phyloP scores from a whole-genome alignment of 2,113 vertebrate genomes.

The Nansenia antarctica region DNA sequence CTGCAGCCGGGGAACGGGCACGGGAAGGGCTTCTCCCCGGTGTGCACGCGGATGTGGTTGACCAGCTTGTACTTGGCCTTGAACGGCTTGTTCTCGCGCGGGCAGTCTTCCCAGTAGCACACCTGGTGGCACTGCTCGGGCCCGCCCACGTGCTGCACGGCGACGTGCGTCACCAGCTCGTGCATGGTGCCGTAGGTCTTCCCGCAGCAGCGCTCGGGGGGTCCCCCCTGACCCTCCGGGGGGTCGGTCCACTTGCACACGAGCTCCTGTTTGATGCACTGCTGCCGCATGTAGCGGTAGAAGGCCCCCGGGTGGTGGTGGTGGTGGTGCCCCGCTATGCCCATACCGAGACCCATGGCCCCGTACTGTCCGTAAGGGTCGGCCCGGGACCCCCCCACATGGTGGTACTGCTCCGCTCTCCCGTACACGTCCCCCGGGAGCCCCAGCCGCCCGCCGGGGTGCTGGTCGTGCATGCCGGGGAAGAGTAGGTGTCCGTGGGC shows the following conservation, averaged over 20 bases:
- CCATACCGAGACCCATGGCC: conserved; percentile 4
- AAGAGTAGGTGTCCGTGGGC: conserved; percentile 85
- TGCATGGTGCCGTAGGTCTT: conserved; percentile 94
- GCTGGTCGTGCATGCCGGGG: conserved; percentile 88
- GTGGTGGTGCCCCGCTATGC: conserved; percentile 67
- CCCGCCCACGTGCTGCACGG: conserved; percentile 87
- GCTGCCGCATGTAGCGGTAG: conserved; percentile 90
- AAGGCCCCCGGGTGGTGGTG: conserved; percentile 80
- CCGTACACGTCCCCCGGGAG: conserved; percentile 85
- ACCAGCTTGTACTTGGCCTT: conserved; percentile 93
- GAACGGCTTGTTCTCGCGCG: conserved; percentile 88
- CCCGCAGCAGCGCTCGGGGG: conserved; percentile 84
- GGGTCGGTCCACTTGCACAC: conserved; percentile 91
- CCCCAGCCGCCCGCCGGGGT: conserved; percentile 81
- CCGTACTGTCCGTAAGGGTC: conserved; percentile 71
- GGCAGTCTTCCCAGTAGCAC: conserved; percentile 90
- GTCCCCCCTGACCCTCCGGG: conserved; percentile 79
- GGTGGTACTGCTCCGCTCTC: conserved; percentile 85
- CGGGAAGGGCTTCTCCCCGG: conserved; percentile 88
- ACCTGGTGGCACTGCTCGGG: conserved; percentile 88
- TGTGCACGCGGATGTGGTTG: conserved; percentile 89
- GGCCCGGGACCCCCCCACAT: conserved; percentile 83
- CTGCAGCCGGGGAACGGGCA: conserved; percentile 89
- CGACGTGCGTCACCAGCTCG: conserved; percentile 89
- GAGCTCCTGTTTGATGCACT: conserved; percentile 89